Base-by-base conservation (phyloP, 2,888 invertebrate species). In the Lymantria monacha region DNA sequence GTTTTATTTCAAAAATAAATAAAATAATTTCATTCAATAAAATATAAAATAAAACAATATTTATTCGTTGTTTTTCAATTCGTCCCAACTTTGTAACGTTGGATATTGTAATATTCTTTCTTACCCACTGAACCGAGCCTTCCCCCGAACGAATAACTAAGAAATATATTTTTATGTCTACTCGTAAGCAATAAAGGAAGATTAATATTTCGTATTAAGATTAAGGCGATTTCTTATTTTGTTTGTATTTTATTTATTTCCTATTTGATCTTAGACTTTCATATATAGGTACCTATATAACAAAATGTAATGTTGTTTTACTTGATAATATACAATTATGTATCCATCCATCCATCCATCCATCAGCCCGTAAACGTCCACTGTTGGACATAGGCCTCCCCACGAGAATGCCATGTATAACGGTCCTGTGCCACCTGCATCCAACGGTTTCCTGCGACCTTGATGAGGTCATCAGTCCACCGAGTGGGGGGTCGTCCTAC, bases 191-290 rank as follows among this genome's bases (percentile, higher is more conserved):
- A 77, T 77, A 79, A 76, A 67, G 66, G 59, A 62, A 72, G 76
- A 79, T 79, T 79, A 76, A 78, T 79, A 77, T 76, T 79, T 72
- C 55, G 59, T 70, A 64, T 72, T 70, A 70, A 66, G 69, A 72
- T 67, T 72, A 69, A 55, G 59, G 60, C 57, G 60, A 63, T 55
- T 53, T 46, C 50, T 52, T 56, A 52, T 57, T 57, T 59, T 57
- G 56, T 64, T 66, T 59, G 56, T 64, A 44, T 61, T 59, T 59
- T 62, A 62, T 59, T 44, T 53, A 49, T 62, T 64, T 57, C 46
- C 52, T 53, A 53, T 59, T 48, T 36, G 9, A 49, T 53, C 11
- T 22, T 48, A 22, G 41, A 42, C 31, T 45, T 44, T 12, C n/a
- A n/a, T n/a, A n/a, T n/a, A n/a, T n/a, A n/a, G n/a, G n/a, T n/a